Base-by-base conservation (phyloP, 2,888 invertebrate genomes). In the Podotricha telesiphe region DNA sequence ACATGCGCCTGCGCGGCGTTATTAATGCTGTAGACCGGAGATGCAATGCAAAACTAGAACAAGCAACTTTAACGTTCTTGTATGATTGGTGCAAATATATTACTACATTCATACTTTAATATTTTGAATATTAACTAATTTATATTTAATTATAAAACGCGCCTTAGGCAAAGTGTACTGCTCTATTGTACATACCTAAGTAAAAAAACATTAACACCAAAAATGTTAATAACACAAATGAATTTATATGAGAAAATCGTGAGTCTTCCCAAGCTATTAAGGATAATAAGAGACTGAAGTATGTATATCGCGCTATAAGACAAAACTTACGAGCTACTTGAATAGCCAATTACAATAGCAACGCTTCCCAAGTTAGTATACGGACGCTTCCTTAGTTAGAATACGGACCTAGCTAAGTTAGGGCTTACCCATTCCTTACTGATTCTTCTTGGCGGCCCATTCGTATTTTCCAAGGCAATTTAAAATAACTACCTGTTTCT, bases 281-380 rank as follows among this genome's bases (percentile, higher is more conserved):
- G 73, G 79, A 80, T 78, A 77, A 75, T 77, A 79, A 78, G 79
- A 80, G 80, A 55, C 72, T 79, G 77, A 78, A 79, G 78, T 73
- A 74, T 77, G 76, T 80, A 81, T 83, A 84, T 81, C 79, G 77
- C 78, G 80, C 81, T 79, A 85, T 86, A 85, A 85, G 78, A 78
- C 75, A 78, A 76, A 80, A 85, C 79, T 84, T 86, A 86, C 83
- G 74, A 79, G 69, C 80, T 77, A 82, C 83, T 83, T 80, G 80
- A 81, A 79, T 78, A 78, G 80, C 79, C 85, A 86, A 85, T 87
- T 83, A 84, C 79, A 80, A 79, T 79, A 76, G 74, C 76, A 76
- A 73, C 70, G 70, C 68, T 64, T 65, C 68, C 68, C 50, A 63
- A 68, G 62, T 67, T 67, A 45, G 67, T 53, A 67, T 59, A 61